These are phyloP conservation scores for Berghia stephanieae DNA, from an alignment of 1,140 invertebrate genomes.

Conservation along the genomic window DNA sequence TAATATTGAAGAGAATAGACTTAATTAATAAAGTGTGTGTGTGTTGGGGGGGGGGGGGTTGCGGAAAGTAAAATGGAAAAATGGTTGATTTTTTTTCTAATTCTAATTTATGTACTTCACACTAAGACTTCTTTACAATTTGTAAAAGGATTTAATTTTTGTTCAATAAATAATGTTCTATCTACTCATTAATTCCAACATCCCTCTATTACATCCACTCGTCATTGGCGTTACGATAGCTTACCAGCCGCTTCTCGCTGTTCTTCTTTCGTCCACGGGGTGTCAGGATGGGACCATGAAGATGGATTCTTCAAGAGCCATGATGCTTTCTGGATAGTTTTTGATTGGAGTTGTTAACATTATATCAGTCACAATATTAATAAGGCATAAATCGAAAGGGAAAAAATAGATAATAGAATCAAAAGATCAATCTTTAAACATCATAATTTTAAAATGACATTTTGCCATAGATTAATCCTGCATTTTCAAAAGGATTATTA, in stretches of 20 bases:
- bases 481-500: background rate
- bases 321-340: slow-evolving; percentile 41
- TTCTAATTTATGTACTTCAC: no score
- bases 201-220: background rate
- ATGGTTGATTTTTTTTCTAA: no score
- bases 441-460: background rate
- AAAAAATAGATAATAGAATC: no score
- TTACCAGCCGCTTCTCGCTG: background rate
- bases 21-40: no score
- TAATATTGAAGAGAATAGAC: no score
- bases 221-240: background rate
- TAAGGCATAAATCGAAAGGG: no score
- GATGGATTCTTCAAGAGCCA: slow-evolving; percentile 55
- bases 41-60: no score
- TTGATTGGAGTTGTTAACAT: background rate
- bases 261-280: slow-evolving; percentile 49
- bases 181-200: background rate
- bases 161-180: background rate
- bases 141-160: background rate
- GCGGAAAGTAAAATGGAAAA: no score
- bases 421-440: background rate
- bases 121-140: no score
- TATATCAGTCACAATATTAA: background rate
- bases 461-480: background rate
- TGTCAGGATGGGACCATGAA: slow-evolving; percentile 59